A percentile compares a stretch with the other conserved stretches of the same genome.
Conservation (phyloP, 2,113 vertebrate species). For the Xiphophorus maculatus region DNA sequence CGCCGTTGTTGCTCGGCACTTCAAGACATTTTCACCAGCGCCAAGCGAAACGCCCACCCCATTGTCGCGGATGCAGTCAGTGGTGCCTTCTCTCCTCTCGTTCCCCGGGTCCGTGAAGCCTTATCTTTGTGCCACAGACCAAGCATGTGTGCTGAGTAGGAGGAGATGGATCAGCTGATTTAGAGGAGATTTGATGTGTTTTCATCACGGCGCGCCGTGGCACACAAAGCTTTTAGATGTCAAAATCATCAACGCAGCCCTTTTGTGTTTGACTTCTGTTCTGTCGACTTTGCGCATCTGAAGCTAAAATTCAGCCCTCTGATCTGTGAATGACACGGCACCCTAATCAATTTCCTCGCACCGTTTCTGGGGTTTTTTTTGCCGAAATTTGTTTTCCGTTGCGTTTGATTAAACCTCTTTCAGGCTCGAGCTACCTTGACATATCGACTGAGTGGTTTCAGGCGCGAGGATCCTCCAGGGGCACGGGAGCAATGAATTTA, state of each 20-base stretch:
- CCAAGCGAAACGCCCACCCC: conserved; percentile 33
- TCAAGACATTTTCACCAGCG: conserved; percentile 42
- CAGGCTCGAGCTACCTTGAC: conserved; percentile 16
- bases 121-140: conserved; percentile 56
- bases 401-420: conserved; percentile 29
- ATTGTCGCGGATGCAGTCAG: conserved; percentile 26
- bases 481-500: conserved; percentile 12
- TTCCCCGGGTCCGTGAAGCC: conserved; percentile 23
- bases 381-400: conserved; percentile 11
- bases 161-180: conserved; percentile 61
- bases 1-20: not conserved
- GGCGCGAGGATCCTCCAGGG: conserved; percentile 26
- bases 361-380: not conserved
- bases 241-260: conserved; percentile 11
- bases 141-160: conserved; percentile 50
- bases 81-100: conserved; percentile 5
- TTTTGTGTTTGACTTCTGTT: conserved; percentile 21
- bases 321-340: not conserved
- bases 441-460: conserved; percentile 18
- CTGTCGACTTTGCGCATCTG: conserved; percentile 4
- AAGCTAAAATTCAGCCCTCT: conserved; percentile 1
- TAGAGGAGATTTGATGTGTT: conserved; percentile 61
- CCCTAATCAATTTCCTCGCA: not conserved
- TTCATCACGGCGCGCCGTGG: conserved; percentile 36
- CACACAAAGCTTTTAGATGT: conserved; percentile 28